phyloP scores from a whole-genome alignment of 2,797 vertebrate genomes.

The Balearica regulorum region DNA sequence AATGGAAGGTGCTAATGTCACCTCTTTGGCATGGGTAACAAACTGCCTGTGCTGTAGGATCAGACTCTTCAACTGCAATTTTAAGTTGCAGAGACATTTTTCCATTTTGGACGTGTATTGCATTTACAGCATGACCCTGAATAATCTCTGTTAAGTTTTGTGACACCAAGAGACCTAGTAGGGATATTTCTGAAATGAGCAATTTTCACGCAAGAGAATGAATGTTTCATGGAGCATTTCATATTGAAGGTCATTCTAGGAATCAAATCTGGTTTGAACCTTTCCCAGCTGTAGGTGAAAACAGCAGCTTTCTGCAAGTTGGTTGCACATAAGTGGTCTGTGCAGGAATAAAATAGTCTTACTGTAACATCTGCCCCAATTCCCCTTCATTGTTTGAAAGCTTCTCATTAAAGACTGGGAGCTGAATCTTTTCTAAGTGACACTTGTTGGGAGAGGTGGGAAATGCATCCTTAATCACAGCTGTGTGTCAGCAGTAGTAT shows the following conservation, averaged over 20 bases:
- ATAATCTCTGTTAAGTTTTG: background rate
- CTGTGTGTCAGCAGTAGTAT: background rate
- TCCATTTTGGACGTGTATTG: background rate
- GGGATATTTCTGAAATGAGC: constrained; percentile 1
- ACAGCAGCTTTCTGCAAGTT: background rate
- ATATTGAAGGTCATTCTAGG: background rate
- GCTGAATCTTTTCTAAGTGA: background rate
- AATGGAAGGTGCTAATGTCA: background rate
- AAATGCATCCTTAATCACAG: background rate
- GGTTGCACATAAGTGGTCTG: background rate
- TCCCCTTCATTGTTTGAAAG: background rate
- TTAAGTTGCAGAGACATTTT: background rate
- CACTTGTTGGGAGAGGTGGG: background rate
- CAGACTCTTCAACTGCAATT: background rate
- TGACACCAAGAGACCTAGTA: background rate
- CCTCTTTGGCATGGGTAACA: background rate
- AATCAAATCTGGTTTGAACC: background rate
- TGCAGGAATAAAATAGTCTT: background rate
- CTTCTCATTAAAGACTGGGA: background rate
- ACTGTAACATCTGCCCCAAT: background rate
- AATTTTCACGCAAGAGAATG: background rate
- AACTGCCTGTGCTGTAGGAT: background rate
- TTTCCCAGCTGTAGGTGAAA: background rate
- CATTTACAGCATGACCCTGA: background rate
- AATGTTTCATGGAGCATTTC: background rate